Evolutionary conservation across 2,797 vertebrate genomes (phyloP).

Genomic region (Numenius phaeopus): DNA sequence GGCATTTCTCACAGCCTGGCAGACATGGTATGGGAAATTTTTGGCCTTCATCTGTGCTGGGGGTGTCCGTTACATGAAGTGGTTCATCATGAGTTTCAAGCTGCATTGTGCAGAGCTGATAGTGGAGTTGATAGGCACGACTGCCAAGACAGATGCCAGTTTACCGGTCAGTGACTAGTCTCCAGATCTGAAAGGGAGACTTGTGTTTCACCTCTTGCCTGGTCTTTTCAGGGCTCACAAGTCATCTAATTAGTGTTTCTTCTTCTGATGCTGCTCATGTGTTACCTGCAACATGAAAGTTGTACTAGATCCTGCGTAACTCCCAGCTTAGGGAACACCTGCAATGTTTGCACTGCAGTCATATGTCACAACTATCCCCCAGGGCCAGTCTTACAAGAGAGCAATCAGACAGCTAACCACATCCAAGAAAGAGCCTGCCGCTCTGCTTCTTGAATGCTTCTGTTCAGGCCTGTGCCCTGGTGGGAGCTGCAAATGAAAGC

Average conservation of each 20-base stretch:
- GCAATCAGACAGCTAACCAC: not conserved
- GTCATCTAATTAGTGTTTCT: conserved; percentile 4
- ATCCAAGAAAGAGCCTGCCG: not conserved
- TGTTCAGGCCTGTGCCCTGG: not conserved
- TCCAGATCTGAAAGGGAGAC: not conserved
- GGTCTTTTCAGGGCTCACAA: not conserved
- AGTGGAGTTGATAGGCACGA: not conserved
- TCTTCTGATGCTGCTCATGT: not conserved
- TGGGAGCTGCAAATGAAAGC: accelerated
- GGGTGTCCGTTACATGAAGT: not conserved
- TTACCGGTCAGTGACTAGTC: not conserved
- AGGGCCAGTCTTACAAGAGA: not conserved
- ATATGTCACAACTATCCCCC: not conserved
- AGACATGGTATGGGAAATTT: not conserved
- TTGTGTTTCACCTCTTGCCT: not conserved
- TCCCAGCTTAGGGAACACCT: not conserved
- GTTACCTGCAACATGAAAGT: not conserved
- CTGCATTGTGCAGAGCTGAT: not conserved
- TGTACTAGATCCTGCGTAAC: not conserved
- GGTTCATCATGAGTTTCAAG: not conserved
- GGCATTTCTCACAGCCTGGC: not conserved
- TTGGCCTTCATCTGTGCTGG: not conserved
- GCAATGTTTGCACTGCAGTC: not conserved
- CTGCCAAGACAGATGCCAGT: not conserved
- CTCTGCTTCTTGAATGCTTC: not conserved